Base-by-base conservation (phyloP, 2,797 vertebrate species). In the Sebastes melanostomus region DNA sequence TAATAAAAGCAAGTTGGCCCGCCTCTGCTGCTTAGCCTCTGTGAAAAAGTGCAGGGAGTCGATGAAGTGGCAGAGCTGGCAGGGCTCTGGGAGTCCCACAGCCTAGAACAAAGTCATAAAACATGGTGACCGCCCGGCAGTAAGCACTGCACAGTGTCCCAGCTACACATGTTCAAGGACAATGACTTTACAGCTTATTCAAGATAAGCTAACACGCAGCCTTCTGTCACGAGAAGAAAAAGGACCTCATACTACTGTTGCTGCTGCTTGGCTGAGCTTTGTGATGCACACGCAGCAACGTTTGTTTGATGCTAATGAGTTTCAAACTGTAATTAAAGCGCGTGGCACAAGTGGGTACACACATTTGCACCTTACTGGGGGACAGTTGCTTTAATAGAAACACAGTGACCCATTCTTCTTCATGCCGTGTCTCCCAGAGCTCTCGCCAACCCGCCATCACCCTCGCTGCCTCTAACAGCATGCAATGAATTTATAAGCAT, bases 401-500 rank as follows among this genome's bases (percentile, higher is more conserved):
- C 72, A 83, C 67, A 56, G 76, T 89, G 88, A 88, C 83, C 80
- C 42, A 32, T 61, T 72, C 32, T 34, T 67, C 70, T 84, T 72
- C 52, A 50, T 65, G 69, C 38, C 52, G 60, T 54, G 54, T 66
- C 73, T 83, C 54, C 30, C 74, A 29, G 11, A 56, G 46, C 58
- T 65, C 56, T 56, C 59, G 52, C 56, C 66, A 78, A 58, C 59
- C 38, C 74, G 62, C 72, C 69, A 24, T 55, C 46, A 32, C 34
- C 8, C 29, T 54, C 32, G 42, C 38, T 34, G 42, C 76, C 79
- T 70, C 75, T 8, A 61, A 77, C 58, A 72, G 59, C 67, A 84
- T 60, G 86, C 66, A 58, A 74, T 81, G 83, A 88, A 87, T 91
- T 79, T 69, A 75, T 74, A 85, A 88, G 88, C 77, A 82, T 85